phyloP scores from a whole-genome alignment of 2,888 invertebrate genomes.

The Brachypterus glaber region DNA sequence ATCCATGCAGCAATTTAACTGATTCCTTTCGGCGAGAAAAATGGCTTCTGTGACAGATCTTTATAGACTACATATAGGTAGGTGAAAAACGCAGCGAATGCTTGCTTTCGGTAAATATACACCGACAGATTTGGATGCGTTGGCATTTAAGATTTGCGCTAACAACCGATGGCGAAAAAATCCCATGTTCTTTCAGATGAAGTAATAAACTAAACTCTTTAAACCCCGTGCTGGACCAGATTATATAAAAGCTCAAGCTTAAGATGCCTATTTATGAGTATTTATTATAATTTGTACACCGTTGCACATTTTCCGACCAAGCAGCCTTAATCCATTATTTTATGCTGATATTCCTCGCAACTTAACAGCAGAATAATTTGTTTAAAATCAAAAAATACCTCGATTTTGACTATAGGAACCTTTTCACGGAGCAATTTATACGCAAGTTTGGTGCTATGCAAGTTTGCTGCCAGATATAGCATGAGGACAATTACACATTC shows the following conservation, averaged over 20 bases:
- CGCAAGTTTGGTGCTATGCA: too few species aligned
- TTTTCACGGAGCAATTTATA: too few species aligned
- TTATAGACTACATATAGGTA: slow-evolving; percentile 23
- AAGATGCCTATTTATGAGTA: slow-evolving; percentile 13
- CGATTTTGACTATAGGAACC: too few species aligned
- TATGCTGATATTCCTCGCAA: too few species aligned
- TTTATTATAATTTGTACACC: slow-evolving; percentile 11
- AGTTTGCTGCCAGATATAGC: too few species aligned
- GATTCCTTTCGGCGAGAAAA: slow-evolving; percentile 25
- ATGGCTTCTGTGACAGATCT: slow-evolving; percentile 24
- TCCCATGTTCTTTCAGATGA: slow-evolving; percentile 17
- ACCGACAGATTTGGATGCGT: slow-evolving; percentile 20
- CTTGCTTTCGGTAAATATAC: slow-evolving; percentile 23
- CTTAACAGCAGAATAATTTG: too few species aligned
- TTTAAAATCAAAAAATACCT: too few species aligned
- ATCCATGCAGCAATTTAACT: slow-evolving; percentile 10
- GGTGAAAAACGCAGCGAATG: slow-evolving; percentile 26
- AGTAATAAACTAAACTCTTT: slow-evolving; percentile 23
- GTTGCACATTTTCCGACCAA: background rate
- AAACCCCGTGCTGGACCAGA: slow-evolving; percentile 12
- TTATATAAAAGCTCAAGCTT: slow-evolving; percentile 12
- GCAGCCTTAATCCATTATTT: background rate
- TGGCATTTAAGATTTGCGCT: slow-evolving; percentile 21
- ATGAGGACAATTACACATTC: too few species aligned
- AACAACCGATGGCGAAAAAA: slow-evolving; percentile 19